A percentile compares a stretch with the other conserved stretches of the same genome.
These are phyloP conservation scores for Anabas testudineus DNA, from an alignment of 2,797 vertebrate genomes.

Conservation along the genomic window DNA sequence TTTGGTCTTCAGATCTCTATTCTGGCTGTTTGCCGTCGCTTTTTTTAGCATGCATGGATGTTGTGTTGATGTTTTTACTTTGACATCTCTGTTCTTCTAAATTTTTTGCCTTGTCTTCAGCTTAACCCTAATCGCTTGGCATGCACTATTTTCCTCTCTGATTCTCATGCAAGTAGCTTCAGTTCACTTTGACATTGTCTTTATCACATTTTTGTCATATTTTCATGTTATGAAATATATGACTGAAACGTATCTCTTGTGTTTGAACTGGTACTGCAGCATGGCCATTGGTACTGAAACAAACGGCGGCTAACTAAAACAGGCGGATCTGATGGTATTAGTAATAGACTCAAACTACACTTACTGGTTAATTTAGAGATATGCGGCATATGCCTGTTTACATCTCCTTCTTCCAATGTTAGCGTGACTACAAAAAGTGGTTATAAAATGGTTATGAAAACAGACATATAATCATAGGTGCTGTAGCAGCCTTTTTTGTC, in stretches of 20 bases:
- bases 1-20: conserved; percentile 65
- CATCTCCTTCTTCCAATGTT: too few relatives aligned
- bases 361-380: not conserved
- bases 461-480: too few relatives aligned
- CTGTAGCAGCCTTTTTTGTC: too few relatives aligned
- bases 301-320: not conserved
- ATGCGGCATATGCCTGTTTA: not conserved
- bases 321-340: not conserved
- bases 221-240: conserved; percentile 49
- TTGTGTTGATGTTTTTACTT: conserved; percentile 39
- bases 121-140: conserved; percentile 81
- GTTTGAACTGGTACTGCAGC: conserved; percentile 1
- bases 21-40: conserved; percentile 43
- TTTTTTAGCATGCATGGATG: conserved; percentile 60
- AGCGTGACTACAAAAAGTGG: too few relatives aligned
- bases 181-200: conserved; percentile 45
- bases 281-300: conserved; percentile 10
- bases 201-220: conserved; percentile 4
- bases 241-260: conserved; percentile 55
- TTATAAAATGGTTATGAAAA: too few relatives aligned
- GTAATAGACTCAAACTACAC: not conserved
- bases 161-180: conserved; percentile 84
- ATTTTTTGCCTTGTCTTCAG: conserved; percentile 66
- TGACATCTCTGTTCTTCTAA: conserved; percentile 41
- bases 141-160: conserved; percentile 84